phyloP scores from a whole-genome alignment of 2,888 invertebrate species.

The Agrilus cyanescens region DNA sequence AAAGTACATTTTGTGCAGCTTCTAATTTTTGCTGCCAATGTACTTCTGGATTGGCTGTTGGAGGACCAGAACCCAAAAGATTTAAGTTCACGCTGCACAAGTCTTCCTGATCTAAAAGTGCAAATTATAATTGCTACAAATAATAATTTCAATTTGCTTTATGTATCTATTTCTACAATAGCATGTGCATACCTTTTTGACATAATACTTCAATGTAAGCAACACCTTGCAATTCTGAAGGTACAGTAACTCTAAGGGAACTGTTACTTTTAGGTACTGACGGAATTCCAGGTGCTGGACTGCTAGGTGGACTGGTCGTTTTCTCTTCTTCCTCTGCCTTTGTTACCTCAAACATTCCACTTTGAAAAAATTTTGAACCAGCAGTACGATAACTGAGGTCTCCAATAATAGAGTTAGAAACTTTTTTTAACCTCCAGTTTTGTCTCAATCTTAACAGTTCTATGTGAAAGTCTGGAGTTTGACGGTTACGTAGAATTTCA shows the following conservation, averaged over 20 bases:
- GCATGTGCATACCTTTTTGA: conserved; percentile 58
- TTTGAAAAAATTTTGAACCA: conserved; percentile 87
- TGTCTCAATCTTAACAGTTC: conserved; percentile 80
- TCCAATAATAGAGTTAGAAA: conserved; percentile 88
- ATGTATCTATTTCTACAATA: neutral
- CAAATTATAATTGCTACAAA: conserved; percentile 1
- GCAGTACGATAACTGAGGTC: conserved; percentile 93
- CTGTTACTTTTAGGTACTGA: conserved; percentile 53
- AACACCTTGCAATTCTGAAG: conserved; percentile 88
- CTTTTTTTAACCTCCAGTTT: conserved; percentile 94
- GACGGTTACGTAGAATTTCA: conserved; percentile 65
- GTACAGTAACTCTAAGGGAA: conserved; percentile 81
- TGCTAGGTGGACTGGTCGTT: conserved; percentile 38
- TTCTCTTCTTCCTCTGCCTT: conserved; percentile 76
- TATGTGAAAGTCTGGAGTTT: conserved; percentile 83
- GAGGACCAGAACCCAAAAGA: conserved; percentile 62
- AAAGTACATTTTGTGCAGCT: conserved; percentile 91
- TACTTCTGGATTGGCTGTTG: conserved; percentile 59
- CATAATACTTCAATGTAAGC: conserved; percentile 94
- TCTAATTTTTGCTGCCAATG: conserved; percentile 96
- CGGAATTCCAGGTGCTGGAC: conserved; percentile 31
- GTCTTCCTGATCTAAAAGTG: conserved; percentile 69
- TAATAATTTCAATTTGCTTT: too few relatives aligned
- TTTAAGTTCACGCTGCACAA: conserved; percentile 75
- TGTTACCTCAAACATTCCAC: conserved; percentile 89